Conservation (phyloP, 2,113 vertebrate species). For the Archocentrus centrarchus region DNA sequence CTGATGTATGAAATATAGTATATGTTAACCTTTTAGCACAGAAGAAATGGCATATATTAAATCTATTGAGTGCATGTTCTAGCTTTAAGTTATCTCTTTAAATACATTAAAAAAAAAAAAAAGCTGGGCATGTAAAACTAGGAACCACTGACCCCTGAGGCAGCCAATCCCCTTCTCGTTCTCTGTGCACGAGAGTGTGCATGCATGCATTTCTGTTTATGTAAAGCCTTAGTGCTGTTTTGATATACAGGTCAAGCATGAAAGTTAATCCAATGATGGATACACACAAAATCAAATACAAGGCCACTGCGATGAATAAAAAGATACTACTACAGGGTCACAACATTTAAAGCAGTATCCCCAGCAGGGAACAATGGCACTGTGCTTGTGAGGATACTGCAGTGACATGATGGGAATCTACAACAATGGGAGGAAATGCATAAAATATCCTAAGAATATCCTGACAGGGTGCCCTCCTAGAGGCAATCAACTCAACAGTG, state of each 20-base stretch:
- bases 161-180: constrained; percentile 23
- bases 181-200: neutral
- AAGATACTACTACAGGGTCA: constrained; percentile 9
- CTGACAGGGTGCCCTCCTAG: constrained; percentile 7
- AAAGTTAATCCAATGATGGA: constrained; percentile 41
- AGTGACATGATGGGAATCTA: constrained; percentile 30
- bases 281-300: constrained; percentile 14
- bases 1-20: neutral
- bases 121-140: constrained; percentile 56
- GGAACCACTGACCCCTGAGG: constrained; percentile 60
- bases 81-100: constrained; percentile 20
- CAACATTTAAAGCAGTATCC: constrained; percentile 25
- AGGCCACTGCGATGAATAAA: constrained; percentile 9
- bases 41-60: neutral
- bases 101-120: constrained; percentile 28
- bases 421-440: constrained; percentile 65
- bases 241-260: constrained; percentile 49
- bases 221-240: constrained; percentile 23
- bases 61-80: neutral
- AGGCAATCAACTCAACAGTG: constrained; percentile 39
- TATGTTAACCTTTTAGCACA: constrained; percentile 2
- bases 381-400: neutral
- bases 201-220: constrained; percentile 31
- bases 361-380: constrained; percentile 18
- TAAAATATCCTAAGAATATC: constrained; percentile 32